phyloP scores from a whole-genome alignment of 2,113 vertebrate species.

The Poecilia latipinna region DNA sequence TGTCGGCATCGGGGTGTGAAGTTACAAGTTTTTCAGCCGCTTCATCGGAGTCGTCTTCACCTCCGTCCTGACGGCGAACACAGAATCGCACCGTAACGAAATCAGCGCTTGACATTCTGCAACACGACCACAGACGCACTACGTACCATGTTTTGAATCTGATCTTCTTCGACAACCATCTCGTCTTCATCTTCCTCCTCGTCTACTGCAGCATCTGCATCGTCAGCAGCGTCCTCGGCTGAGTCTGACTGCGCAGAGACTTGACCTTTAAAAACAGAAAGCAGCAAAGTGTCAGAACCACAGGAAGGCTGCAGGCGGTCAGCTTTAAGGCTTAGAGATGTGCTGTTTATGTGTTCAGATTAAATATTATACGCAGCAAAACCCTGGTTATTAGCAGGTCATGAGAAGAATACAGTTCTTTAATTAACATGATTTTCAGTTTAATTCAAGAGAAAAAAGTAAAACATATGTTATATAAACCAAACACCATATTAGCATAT shows the following conservation, averaged over 20 bases:
- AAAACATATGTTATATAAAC: background rate
- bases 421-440: background rate
- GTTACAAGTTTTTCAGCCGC: slow-evolving; percentile 52
- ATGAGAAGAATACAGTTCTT: background rate
- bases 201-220: slow-evolving; percentile 68
- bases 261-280: slow-evolving; percentile 42
- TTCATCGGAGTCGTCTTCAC: slow-evolving; percentile 64
- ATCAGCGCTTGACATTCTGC: background rate
- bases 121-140: background rate
- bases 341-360: no score
- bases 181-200: slow-evolving; percentile 80
- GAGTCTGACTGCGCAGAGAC: slow-evolving; percentile 72
- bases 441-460: background rate
- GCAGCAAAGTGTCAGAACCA: background rate
- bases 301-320: background rate
- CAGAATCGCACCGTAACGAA: background rate
- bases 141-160: slow-evolving; percentile 69
- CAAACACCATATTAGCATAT: background rate
- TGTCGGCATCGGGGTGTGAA: slow-evolving; percentile 80
- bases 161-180: slow-evolving; percentile 74
- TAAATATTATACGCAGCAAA: background rate
- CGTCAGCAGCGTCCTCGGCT: slow-evolving; percentile 59
- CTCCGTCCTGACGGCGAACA: slow-evolving; percentile 58
- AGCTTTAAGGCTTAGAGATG: no score
- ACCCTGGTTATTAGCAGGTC: background rate